phyloP scores from a whole-genome alignment of 2,888 invertebrate species.

The Xylota sylvarum region DNA sequence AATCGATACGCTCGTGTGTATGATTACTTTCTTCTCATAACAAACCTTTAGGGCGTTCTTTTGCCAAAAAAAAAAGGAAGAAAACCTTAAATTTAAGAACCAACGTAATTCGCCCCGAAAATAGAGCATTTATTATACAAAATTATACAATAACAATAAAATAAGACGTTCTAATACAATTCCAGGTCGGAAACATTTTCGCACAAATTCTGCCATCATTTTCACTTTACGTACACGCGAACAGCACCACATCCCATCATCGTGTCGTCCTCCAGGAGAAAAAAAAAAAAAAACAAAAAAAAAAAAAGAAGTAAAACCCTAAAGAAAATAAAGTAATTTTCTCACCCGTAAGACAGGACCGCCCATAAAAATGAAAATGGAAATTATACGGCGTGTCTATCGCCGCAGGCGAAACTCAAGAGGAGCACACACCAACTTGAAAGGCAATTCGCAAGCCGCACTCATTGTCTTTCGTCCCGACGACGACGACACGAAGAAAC shows the following conservation, averaged over 20 bases:
- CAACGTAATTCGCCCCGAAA: constrained; percentile 2
- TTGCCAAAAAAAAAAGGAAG: neutral
- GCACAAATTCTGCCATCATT: constrained; percentile 56
- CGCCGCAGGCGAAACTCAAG: constrained; percentile 53
- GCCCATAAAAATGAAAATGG: constrained; percentile 69
- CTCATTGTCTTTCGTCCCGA: constrained; percentile 22
- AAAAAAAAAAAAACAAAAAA: too few species aligned
- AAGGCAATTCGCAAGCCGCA: constrained; percentile 58
- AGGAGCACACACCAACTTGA: constrained; percentile 36
- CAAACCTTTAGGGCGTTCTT: neutral
- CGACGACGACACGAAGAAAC: neutral
- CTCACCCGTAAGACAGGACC: constrained; percentile 52
- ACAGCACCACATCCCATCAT: neutral
- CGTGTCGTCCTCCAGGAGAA: too few species aligned
- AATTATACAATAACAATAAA: constrained; percentile 57
- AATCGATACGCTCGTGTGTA: constrained; percentile 16
- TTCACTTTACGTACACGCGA: constrained; percentile 33
- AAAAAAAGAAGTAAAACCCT: neutral
- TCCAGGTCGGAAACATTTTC: constrained; percentile 43
- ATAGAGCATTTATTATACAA: constrained; percentile 30
- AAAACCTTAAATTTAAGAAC: constrained; percentile 13
- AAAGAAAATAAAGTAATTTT: constrained; percentile 67
- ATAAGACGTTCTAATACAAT: constrained; percentile 53
- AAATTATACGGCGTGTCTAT: constrained; percentile 63
- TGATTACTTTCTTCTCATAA: neutral